Conservation (phyloP, 2,113 vertebrate genomes). For the Eurypyga helias region DNA sequence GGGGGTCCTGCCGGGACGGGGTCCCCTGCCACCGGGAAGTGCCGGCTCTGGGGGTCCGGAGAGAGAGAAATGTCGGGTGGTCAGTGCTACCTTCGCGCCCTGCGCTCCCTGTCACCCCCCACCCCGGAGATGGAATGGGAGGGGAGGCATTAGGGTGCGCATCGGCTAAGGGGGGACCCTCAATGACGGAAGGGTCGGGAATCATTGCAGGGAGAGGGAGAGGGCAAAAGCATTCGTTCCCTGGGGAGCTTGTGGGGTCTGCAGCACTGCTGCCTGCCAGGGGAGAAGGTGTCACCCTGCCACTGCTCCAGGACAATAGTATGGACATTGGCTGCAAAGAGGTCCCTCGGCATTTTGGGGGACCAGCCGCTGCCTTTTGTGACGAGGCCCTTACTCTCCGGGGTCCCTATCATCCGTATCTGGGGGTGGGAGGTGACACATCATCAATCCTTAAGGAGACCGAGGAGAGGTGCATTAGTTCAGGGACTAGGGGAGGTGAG, state of each 20-base stretch:
- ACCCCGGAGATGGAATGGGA: not conserved
- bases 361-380: not conserved
- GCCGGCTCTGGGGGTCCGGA: no score
- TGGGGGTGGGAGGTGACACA: not conserved
- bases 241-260: not conserved
- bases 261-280: not conserved
- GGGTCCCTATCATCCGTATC: accelerated
- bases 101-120: no score
- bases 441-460: not conserved
- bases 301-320: not conserved
- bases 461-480: accelerated
- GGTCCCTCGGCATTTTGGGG: not conserved
- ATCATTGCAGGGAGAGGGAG: accelerated
- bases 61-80: no score
- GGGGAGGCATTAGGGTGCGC: not conserved
- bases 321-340: not conserved
- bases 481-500: not conserved
- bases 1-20: no score
- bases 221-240: not conserved
- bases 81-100: no score
- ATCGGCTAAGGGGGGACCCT: no score
- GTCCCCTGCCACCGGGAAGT: no score
- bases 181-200: accelerated
- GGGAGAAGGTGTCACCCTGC: not conserved
- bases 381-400: accelerated